Conservation (phyloP, 1,140 invertebrate species). For the Drosophila rhopaloa region DNA sequence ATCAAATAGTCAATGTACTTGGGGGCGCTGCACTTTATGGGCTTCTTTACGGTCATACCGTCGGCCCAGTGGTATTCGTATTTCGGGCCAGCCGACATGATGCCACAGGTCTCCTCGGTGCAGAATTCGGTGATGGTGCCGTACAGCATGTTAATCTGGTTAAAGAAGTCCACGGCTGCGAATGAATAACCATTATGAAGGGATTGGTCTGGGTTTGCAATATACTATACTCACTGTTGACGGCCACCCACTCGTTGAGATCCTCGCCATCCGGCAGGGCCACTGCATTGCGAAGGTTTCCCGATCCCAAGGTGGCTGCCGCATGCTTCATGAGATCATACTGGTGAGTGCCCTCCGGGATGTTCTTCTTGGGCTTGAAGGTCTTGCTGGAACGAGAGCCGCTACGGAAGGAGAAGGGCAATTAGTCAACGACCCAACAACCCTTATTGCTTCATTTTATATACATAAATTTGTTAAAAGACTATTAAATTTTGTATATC, state of each 20-base stretch:
- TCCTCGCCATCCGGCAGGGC: constrained; percentile 99
- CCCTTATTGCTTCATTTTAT: neutral
- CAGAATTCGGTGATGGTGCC: constrained; percentile 99
- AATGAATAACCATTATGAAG: neutral
- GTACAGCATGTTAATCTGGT: constrained; percentile 99
- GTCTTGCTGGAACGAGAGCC: constrained; percentile 94
- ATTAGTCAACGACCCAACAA: constrained; percentile 37
- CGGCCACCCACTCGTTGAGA: constrained; percentile 99
- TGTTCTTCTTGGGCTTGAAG: constrained; percentile 99
- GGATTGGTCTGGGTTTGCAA: no score
- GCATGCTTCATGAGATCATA: constrained; percentile 99
- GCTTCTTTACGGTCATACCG: constrained; percentile 98
- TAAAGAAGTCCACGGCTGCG: constrained; percentile 98
- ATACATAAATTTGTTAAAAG: no score
- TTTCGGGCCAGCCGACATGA: constrained; percentile 99
- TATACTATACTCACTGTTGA: constrained; percentile 93
- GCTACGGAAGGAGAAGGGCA: constrained; percentile 41
- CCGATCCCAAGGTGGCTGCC: constrained; percentile 98
- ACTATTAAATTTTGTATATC: no score
- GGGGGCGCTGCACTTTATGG: constrained; percentile 99
- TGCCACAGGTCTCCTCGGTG: constrained; percentile 98
- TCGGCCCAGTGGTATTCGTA: constrained; percentile 99
- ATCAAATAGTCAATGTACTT: constrained; percentile 99
- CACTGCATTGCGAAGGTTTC: constrained; percentile 97
- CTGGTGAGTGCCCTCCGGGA: constrained; percentile 99